Conservation (phyloP, 2,113 vertebrate species). For the Hassar affinis region DNA sequence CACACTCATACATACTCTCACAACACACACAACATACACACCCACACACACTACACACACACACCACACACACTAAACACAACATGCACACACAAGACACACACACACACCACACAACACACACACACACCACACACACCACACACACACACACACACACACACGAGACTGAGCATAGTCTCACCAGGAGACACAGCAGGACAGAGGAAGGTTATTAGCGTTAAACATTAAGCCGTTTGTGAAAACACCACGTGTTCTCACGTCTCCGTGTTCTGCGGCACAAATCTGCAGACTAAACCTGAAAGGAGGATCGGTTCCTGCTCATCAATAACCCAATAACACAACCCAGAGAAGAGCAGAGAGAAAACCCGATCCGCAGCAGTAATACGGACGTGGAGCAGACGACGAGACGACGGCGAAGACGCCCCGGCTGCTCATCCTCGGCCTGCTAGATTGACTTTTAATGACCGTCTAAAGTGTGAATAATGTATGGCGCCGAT, state of each 20-base stretch:
- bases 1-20: too few species aligned
- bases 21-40: too few species aligned
- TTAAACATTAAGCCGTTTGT: constrained; percentile 7
- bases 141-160: too few species aligned
- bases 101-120: too few species aligned
- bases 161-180: background rate
- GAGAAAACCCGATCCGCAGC: constrained; percentile 24
- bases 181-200: background rate
- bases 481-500: constrained; percentile 52
- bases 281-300: constrained; percentile 64
- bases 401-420: constrained; percentile 39
- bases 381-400: constrained; percentile 35
- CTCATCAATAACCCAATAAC: constrained; percentile 67
- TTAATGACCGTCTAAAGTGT: constrained; percentile 56
- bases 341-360: constrained; percentile 55
- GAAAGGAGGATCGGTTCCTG: constrained; percentile 65
- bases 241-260: constrained; percentile 9
- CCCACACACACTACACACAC: too few species aligned
- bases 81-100: too few species aligned
- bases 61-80: too few species aligned
- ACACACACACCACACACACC: too few species aligned
- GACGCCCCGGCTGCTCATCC: constrained; percentile 25
- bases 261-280: too few species aligned
- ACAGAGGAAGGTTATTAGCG: too few species aligned
- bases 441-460: constrained; percentile 49